These are phyloP conservation scores for Branchellion lobata DNA, from an alignment of 2,888 invertebrate species.

Conservation along the genomic window DNA sequence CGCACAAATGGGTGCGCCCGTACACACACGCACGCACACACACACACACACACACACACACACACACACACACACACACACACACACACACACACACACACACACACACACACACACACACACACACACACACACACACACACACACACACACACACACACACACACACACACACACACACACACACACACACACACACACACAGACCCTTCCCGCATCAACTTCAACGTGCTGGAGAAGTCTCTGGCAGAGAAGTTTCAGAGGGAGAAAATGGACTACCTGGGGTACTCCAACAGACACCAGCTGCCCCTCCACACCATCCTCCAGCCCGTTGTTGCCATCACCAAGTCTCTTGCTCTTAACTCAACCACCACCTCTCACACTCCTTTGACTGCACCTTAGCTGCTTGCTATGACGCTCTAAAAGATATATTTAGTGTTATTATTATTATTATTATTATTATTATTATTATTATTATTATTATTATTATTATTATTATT, in stretches of 20 bases:
- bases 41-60: no score
- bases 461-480: neutral
- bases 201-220: conserved; percentile 31
- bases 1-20: no score
- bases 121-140: no score
- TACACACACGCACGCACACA: no score
- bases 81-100: no score
- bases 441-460: no score
- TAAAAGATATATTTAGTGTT: neutral
- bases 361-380: neutral
- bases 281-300: conserved; percentile 40
- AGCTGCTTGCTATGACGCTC: neutral
- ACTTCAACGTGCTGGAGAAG: conserved; percentile 26
- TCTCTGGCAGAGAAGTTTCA: conserved; percentile 33
- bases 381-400: no score
- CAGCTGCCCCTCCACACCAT: conserved; percentile 39
- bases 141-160: no score
- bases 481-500: neutral
- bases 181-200: no score
- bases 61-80: no score
- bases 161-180: no score
- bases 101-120: no score
- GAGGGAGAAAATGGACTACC: conserved; percentile 36
- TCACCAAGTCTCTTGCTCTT: conserved; percentile 35
- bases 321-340: conserved; percentile 30